These are phyloP conservation scores for Latrodectus elegans DNA, from an alignment of 2,888 invertebrate genomes.

Conservation along the genomic window DNA sequence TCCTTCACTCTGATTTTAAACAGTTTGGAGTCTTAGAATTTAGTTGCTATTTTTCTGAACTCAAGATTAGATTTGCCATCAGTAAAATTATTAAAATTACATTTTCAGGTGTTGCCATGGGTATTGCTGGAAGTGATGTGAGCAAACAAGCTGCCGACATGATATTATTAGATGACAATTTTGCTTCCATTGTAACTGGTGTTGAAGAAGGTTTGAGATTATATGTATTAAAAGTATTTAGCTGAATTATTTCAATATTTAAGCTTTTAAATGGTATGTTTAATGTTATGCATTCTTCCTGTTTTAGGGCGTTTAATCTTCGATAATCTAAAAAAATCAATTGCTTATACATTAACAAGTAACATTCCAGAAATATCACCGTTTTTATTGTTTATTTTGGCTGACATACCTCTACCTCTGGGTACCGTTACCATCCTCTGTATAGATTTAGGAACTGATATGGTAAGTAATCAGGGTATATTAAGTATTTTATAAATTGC, in stretches of 20 bases:
- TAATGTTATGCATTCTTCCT: background rate
- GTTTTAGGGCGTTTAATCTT: slow-evolving; percentile 77
- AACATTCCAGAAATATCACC: slow-evolving; percentile 79
- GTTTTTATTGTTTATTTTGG: slow-evolving; percentile 77
- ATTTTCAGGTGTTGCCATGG: slow-evolving; percentile 82
- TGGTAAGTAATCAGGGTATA: slow-evolving; percentile 73
- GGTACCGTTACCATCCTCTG: slow-evolving; percentile 78
- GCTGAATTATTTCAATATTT: background rate
- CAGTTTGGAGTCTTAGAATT: too few species aligned
- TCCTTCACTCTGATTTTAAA: too few species aligned
- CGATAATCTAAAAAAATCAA: slow-evolving; percentile 79
- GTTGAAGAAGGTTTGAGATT: slow-evolving; percentile 79
- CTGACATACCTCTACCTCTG: slow-evolving; percentile 77
- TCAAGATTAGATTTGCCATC: too few species aligned
- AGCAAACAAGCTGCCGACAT: slow-evolving; percentile 99
- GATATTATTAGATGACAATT: slow-evolving; percentile 99
- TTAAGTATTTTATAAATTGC: background rate
- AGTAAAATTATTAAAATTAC: too few species aligned
- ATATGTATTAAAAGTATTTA: background rate
- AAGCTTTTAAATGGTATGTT: slow-evolving; percentile 3
- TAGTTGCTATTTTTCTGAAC: too few species aligned
- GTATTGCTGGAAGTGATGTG: slow-evolving; percentile 85
- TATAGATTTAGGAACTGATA: slow-evolving; percentile 79
- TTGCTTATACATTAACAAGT: slow-evolving; percentile 78
- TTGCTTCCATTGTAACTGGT: slow-evolving; percentile 96